Percentiles rank a stretch among this genome's conserved stretches.
Evolutionary conservation across 2,113 vertebrate genomes (phyloP).

Genomic region (Gracilinanus agilis): DNA sequence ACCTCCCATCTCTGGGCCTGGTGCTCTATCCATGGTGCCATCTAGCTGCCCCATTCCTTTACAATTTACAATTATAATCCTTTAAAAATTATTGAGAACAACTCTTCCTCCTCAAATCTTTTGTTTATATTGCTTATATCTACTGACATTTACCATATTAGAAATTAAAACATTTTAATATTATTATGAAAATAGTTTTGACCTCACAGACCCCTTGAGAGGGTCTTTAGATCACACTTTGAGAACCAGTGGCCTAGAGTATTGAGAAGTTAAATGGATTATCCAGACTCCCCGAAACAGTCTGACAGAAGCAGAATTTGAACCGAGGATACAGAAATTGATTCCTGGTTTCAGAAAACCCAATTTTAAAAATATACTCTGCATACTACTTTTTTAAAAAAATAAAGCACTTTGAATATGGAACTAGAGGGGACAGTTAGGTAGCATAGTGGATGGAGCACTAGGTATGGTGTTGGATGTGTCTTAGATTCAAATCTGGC

Average conservation of each 20-base stretch:
- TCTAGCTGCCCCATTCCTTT: not conserved
- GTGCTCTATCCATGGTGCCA: not conserved
- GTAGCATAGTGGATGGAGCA: too few species aligned
- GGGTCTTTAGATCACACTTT: too few species aligned
- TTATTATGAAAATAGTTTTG: conserved; percentile 2
- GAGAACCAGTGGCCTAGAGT: not conserved
- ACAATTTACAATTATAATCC: not conserved
- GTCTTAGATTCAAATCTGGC: too few species aligned
- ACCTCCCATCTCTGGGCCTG: not conserved
- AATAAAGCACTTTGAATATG: not conserved
- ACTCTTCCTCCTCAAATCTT: not conserved
- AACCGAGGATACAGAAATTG: not conserved
- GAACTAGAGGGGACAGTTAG: not conserved
- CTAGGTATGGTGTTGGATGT: too few species aligned
- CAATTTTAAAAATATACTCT: not conserved
- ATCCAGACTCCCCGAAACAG: not conserved
- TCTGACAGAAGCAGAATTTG: not conserved
- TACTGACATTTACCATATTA: not conserved
- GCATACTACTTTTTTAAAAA: too few species aligned
- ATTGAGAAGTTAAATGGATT: not conserved
- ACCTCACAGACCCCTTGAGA: not conserved
- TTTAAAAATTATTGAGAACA: not conserved
- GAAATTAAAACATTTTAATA: not conserved
- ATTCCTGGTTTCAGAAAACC: not conserved
- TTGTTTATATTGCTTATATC: not conserved